These are phyloP conservation scores for Penaeus indicus DNA, from an alignment of 1,140 invertebrate species.

Conservation along the genomic window DNA sequence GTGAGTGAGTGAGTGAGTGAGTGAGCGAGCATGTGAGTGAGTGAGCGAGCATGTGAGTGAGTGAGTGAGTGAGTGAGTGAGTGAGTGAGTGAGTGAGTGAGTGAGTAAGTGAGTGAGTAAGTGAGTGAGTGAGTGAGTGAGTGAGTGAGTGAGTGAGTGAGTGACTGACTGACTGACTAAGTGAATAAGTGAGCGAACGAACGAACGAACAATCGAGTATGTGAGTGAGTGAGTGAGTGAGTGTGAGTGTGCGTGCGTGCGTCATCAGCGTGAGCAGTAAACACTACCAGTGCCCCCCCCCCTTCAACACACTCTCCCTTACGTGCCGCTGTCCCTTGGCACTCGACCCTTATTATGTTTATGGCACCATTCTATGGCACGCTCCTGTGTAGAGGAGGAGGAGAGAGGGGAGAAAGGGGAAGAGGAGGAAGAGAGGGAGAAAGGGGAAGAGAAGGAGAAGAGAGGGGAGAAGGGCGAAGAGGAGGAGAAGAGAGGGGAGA, in stretches of 20 bases:
- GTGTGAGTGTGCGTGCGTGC: no score
- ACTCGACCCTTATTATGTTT: no score
- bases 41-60: no score
- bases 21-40: no score
- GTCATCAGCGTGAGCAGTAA: no score
- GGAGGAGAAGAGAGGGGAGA: not conserved
- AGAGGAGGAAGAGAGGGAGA: not conserved
- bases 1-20: no score
- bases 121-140: not conserved
- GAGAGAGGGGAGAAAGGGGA: not conserved
- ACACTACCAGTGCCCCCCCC: no score
- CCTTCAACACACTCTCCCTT: not conserved
- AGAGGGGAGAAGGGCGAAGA: not conserved
- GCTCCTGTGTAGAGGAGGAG: no score
- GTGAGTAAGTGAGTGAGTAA: not conserved
- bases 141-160: no score
- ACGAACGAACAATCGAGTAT: not conserved
- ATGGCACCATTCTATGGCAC: no score
- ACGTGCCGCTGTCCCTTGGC: not conserved
- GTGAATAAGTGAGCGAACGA: no score
- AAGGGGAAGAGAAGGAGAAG: not conserved
- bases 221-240: not conserved
- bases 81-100: not conserved
- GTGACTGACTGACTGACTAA: no score
- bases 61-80: not conserved